Percentiles rank a stretch among this genome's conserved stretches.
phyloP scores from a whole-genome alignment of 2,113 vertebrate genomes.

The Eudyptes chrysolophus region DNA sequence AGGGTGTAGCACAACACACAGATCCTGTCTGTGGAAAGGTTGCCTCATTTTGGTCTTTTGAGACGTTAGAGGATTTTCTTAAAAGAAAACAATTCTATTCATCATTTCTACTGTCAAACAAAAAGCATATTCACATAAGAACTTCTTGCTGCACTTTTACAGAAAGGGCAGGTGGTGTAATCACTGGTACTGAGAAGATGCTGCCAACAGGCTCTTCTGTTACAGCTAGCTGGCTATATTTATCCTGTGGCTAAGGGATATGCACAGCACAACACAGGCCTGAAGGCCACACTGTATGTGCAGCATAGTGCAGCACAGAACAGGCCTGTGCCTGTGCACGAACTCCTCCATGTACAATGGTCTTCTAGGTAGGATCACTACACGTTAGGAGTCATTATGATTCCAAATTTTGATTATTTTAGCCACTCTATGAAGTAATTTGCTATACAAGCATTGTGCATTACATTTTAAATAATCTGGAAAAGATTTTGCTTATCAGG shows the following conservation, averaged over 20 bases:
- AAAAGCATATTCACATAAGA: not conserved
- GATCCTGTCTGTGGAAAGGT: not conserved
- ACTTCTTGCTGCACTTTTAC: not conserved
- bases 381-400: not conserved
- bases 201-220: not conserved
- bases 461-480: not conserved
- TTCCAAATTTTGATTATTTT: not conserved
- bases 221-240: not conserved
- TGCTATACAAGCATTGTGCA: not conserved
- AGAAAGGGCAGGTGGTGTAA: not conserved
- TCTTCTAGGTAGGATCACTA: not conserved
- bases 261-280: not conserved
- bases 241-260: not conserved
- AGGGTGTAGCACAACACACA: not conserved
- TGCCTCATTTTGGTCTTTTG: not conserved
- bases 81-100: not conserved
- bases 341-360: not conserved
- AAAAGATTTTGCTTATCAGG: not conserved
- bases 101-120: not conserved
- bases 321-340: not conserved
- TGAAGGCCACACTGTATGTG: not conserved
- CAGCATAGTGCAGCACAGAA: not conserved
- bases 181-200: not conserved
- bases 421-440: not conserved
- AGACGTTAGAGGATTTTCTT: not conserved